These are phyloP conservation scores for Aquatica leii DNA, from an alignment of 2,888 invertebrate species.

Conservation along the genomic window DNA sequence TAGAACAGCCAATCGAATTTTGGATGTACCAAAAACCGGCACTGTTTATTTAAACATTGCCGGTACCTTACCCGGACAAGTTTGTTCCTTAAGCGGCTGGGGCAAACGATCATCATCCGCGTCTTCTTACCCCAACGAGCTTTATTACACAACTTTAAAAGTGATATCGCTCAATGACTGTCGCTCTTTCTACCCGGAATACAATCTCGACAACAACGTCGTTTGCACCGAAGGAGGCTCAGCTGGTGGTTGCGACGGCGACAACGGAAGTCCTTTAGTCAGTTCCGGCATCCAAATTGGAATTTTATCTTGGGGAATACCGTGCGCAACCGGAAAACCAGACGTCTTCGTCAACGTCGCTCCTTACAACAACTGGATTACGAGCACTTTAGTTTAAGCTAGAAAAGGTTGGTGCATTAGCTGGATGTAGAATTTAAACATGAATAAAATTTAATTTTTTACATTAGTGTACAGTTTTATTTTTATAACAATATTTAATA, in stretches of 20 bases:
- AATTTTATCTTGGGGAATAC: constrained; percentile 65
- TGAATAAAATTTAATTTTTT: no score
- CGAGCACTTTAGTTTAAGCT: neutral
- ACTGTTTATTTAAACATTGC: neutral
- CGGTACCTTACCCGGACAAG: neutral
- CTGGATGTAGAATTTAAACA: neutral
- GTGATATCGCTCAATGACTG: neutral
- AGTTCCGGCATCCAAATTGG: constrained; percentile 56
- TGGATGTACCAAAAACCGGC: neutral
- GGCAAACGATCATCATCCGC: neutral
- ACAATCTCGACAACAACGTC: neutral
- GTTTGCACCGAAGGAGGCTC: neutral
- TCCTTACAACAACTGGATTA: constrained; percentile 62
- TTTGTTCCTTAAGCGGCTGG: neutral
- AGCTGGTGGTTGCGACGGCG: neutral
- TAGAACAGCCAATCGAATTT: no score
- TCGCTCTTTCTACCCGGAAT: neutral
- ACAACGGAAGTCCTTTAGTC: neutral
- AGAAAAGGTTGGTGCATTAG: neutral
- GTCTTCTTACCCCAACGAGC: neutral
- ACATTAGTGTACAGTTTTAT: no score
- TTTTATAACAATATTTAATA: no score
- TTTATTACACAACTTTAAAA: neutral
- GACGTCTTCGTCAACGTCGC: constrained; percentile 64
- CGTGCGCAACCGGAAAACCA: constrained; percentile 64